phyloP scores from a whole-genome alignment of 2,113 vertebrate genomes.

The Nansenia antarctica region DNA sequence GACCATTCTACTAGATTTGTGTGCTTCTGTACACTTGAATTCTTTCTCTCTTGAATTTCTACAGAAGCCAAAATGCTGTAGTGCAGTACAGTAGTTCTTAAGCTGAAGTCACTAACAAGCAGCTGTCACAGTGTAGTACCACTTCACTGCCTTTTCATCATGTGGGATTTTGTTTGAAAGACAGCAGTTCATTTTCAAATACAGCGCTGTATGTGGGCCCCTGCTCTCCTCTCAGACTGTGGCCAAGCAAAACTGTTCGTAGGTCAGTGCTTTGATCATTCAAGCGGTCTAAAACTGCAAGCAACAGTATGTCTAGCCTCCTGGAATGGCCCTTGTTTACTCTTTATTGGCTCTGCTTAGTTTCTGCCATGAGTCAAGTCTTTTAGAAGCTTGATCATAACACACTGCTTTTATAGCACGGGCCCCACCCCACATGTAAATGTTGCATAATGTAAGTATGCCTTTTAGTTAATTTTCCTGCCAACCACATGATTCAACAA shows the following conservation, averaged over 20 bases:
- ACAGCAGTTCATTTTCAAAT: constrained; percentile 62
- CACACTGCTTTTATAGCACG: no score
- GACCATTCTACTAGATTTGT: not conserved
- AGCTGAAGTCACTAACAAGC: constrained; percentile 70
- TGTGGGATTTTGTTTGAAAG: constrained; percentile 61
- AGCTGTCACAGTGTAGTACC: constrained; percentile 63
- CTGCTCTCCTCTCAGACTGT: constrained; percentile 17
- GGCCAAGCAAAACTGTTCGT: constrained; percentile 50
- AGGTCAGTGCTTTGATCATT: constrained; percentile 52
- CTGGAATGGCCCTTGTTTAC: constrained; percentile 12
- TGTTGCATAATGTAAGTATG: no score
- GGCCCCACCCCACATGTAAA: no score
- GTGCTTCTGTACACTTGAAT: not conserved
- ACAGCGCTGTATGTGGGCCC: constrained; percentile 45
- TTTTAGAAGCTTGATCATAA: no score
- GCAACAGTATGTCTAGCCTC: constrained; percentile 18
- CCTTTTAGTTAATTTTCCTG: no score
- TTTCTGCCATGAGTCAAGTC: not conserved
- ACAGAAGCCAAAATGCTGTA: not conserved
- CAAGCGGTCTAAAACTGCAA: constrained; percentile 39
- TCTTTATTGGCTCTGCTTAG: not conserved
- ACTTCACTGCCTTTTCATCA: constrained; percentile 64
- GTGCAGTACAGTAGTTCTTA: constrained; percentile 47
- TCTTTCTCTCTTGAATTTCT: constrained; percentile 5
- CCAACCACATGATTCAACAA: no score